Evolutionary conservation across 2,113 vertebrate species (phyloP), one percentile per base, ranked within the genome.

Genomic region (Campylomormyrus numenius): DNA sequence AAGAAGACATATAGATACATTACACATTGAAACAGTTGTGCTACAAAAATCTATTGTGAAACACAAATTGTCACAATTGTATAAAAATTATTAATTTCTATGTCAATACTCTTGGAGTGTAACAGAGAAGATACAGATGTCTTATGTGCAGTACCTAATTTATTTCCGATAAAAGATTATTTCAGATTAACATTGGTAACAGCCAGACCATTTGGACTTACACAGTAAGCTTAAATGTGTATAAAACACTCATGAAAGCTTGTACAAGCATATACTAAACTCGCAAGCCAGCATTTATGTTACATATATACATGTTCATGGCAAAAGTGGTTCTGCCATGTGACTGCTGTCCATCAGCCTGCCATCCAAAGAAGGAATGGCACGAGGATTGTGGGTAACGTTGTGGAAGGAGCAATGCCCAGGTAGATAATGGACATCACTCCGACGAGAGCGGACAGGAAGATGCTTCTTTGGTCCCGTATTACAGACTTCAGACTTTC

Each of bases 281-380:
- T 84, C 15, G 1, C 46, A 24, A 39, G 70, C 45, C 19, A 58
- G 85, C 21, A 3, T 48, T 85, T 84, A 58, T 13, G 77, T 46
- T 11, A 56, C 48, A 56, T 24, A 17, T 84, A 84, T 46, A 39
- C 49, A 84, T 17, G 56, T 21, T 83, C 21, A 45, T 66, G 35
- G 42, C 39, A 31, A 10, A 45, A 6, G 10, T 27, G 13, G 2
- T 62, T 58, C 31, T 42, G 50, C 13, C 52, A 45, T 10, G 24
- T 45, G 19, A 31, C 31, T 8, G 45, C 49, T 50, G 85, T 91
- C 84, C 77, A 35, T 94, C 92, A 99, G 93, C 97, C 97, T 85
- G 95, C 97, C 97, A 99, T 99, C 98, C 98, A 99, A 89, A 99
- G 93, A 17, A 94, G 94, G 94, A 99, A 98, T 11, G 98, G 97